Base-by-base conservation (phyloP, 2,888 invertebrate genomes). In the Xylota segnis region DNA sequence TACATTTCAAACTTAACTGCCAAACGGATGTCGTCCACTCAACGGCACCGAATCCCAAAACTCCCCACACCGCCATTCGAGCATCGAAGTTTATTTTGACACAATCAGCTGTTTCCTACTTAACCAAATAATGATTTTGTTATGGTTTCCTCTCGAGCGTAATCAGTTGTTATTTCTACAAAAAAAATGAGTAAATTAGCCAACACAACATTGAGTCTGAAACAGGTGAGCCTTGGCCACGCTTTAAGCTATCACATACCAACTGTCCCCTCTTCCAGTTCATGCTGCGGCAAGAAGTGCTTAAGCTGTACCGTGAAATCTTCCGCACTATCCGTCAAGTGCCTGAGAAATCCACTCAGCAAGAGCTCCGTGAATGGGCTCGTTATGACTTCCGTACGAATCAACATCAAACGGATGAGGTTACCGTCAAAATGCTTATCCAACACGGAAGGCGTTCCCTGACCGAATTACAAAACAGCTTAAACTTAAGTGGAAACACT, bases 221-320 rank as follows among this genome's bases (percentile, higher is more conserved):
- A 95, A 90, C 95, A 95, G 93, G 95, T 95, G 16, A 70, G 59
- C 10, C 18, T 5, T 18, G 6, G 54, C 14, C 6, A 32, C 66
- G 1, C 0, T 6, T 14, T 29, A 45, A 29, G 29, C 52, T 14
- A 2, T 5, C n/a, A 9, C 37, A 29, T 82, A 61, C 12, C 18
- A 7, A 43, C 47, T 29, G 10, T 65, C 9, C 74, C 77, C 82
- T 68, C 78, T 94, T 94, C 29, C 91, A 97, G 97, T 97, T 97
- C 91, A 94, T 97, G 91, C 91, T 96, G 34, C 94, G 96, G 10
- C 95, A 96, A 92, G 95, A 97, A 92, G 97, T 97, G 0, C 90
- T 97, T 18, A 95, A 95, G 89, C 91, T 97, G 0, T 97, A 97
- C 89, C 93, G 96, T 87, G 94, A 95, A 86, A 95, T 97, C 82